Percentiles rank a stretch among this genome's conserved stretches.
phyloP scores from a whole-genome alignment of 35 echinoderm and acorn worm genomes.

The Ophiothrix spiculata region DNA sequence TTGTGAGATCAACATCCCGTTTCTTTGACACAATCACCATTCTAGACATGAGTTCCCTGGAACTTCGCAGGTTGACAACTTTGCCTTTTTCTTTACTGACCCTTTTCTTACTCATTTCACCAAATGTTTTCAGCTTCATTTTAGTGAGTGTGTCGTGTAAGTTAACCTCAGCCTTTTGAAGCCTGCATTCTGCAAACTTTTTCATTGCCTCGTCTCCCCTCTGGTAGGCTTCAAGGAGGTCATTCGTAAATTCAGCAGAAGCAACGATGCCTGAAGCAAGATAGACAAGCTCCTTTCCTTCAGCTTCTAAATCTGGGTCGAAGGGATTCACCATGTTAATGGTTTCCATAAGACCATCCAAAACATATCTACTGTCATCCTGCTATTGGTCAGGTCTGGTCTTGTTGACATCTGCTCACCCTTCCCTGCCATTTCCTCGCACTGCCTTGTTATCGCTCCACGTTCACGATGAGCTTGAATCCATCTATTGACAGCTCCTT shows the following conservation, averaged over 20 bases:
- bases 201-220: conserved; percentile 28
- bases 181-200: conserved; percentile 5
- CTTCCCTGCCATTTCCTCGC: conserved; percentile 80
- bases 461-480: conserved; percentile 50
- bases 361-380: conserved; percentile 33
- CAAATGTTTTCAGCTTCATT: conserved; percentile 38
- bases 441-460: conserved; percentile 47
- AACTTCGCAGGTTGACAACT: conserved; percentile 15
- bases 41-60: conserved; percentile 18
- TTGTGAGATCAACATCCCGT: not conserved
- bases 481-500: conserved; percentile 56
- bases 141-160: conserved; percentile 18
- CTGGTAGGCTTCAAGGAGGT: conserved; percentile 16
- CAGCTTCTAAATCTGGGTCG: not conserved
- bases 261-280: conserved; percentile 50
- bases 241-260: conserved; percentile 20
- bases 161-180: conserved; percentile 20
- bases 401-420: not conserved
- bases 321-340: conserved; percentile 22
- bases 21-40: conserved; percentile 16
- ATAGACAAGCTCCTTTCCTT: conserved; percentile 24
- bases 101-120: not conserved
- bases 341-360: conserved; percentile 20
- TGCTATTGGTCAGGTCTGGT: conserved; percentile 24
- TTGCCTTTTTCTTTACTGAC: conserved; percentile 10